Evolutionary conservation across 2,113 vertebrate genomes (phyloP), one percentile per base, ranked within the genome.

Genomic region (Pygoscelis antarcticus): DNA sequence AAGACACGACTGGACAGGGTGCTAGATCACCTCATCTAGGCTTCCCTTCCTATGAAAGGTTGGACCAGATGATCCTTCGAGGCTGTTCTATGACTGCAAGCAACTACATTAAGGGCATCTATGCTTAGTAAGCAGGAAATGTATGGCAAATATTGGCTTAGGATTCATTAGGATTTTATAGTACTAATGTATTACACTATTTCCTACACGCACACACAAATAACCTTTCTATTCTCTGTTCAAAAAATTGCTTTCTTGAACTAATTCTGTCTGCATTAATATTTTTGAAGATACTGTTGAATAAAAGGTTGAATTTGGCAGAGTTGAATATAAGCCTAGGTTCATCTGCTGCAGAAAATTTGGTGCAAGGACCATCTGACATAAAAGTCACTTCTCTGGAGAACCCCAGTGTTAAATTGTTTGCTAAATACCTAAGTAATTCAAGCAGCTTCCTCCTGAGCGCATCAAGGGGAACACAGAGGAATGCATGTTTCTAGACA

Each of bases 341-440:
- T 23, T 70, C 34, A 29, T 4, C 15, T n/a, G 27, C 62, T 65
- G 26, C 60, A 84, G 30, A 82, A 66, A 89, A 72, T 0, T 0
- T 13, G 7, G 5, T 17, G 22, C 49, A 51, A 47, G 36, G 27
- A 77, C 25, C 0, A 0, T 1, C 16, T 42, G 4, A 7, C 34
- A n/a, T 9, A 62, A 38, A 62, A 84, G 15, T 54, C 27, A 36
- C 27, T 55, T 65, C 49, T 47, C 34, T 46, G 49, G 46, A 19
- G 46, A 72, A 85, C 38, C 20, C 11, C 21, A 36, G 25, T 16
- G 40, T 70, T 84, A 69, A 68, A 70, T 0, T 65, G 36, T 42
- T 92, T 54, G 25, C n/a, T 36, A 77, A 79, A 72, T 13, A 61
- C 11, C 11, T n/a, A 60, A 70, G 54, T 51, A 89, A 91, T 30